Conservation (phyloP, 2,888 invertebrate genomes). For the Cosmia pyralina region DNA sequence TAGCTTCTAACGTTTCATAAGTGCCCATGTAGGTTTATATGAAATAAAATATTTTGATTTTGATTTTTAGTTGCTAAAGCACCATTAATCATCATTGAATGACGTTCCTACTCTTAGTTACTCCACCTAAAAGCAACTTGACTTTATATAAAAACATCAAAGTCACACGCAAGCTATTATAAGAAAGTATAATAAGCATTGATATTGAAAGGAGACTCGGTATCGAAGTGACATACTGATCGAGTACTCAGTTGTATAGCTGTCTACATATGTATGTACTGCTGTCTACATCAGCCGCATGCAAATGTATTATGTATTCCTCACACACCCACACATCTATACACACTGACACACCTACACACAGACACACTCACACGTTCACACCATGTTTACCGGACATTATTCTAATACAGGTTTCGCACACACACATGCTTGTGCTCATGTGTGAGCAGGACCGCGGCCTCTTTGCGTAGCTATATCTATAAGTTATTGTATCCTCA, state of each 20-base stretch:
- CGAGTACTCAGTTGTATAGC: slow-evolving; percentile 76
- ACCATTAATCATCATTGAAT: background rate
- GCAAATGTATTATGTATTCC: slow-evolving; percentile 77
- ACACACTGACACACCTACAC: slow-evolving; percentile 47
- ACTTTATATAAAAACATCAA: slow-evolving; percentile 13
- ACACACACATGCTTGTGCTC: slow-evolving; percentile 58
- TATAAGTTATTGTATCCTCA: slow-evolving; percentile 61
- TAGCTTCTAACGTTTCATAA: too few relatives aligned
- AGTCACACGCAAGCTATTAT: slow-evolving; percentile 22
- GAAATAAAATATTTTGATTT: too few relatives aligned
- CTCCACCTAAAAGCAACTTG: background rate
- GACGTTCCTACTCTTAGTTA: background rate
- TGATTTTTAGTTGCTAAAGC: too few relatives aligned
- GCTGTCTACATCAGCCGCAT: slow-evolving; percentile 77
- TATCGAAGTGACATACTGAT: slow-evolving; percentile 82
- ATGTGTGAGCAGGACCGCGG: slow-evolving; percentile 73
- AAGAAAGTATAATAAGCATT: slow-evolving; percentile 52
- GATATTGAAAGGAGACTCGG: slow-evolving; percentile 46
- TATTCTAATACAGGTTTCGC: slow-evolving; percentile 71
- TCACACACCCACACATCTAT: slow-evolving; percentile 65
- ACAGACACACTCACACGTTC: slow-evolving; percentile 47
- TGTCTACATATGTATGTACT: slow-evolving; percentile 63
- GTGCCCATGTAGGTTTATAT: too few relatives aligned
- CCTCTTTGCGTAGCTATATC: slow-evolving; percentile 72
- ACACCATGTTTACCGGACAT: slow-evolving; percentile 57